A percentile compares a stretch with the other conserved stretches of the same genome.
Evolutionary conservation across 2,888 invertebrate species (phyloP).

Genomic region (Diachrysia chrysitis): DNA sequence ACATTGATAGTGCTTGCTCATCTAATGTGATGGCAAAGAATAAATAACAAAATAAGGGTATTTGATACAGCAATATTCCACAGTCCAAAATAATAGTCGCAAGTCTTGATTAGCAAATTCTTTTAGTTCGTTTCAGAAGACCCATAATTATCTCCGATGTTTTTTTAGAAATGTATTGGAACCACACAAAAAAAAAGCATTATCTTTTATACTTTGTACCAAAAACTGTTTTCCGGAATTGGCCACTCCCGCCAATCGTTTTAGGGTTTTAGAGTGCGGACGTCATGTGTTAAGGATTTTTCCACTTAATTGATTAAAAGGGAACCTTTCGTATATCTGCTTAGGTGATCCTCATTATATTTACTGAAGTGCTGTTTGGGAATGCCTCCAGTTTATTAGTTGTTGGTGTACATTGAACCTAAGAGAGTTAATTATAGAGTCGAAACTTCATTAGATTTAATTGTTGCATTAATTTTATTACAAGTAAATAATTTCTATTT

Average conservation of each 20-base stretch:
- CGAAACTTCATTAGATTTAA: not conserved
- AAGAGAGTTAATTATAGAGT: not conserved
- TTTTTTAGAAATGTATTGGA: too few species aligned
- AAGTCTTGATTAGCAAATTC: too few species aligned
- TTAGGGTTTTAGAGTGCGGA: constrained; percentile 77
- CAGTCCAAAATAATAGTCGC: too few species aligned
- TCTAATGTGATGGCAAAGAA: too few species aligned
- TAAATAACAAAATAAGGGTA: too few species aligned
- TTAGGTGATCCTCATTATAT: constrained; percentile 41
- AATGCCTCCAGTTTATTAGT: constrained; percentile 10
- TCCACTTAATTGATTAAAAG: constrained; percentile 78
- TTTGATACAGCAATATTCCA: too few species aligned
- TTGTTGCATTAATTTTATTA: too few species aligned
- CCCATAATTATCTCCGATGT: too few species aligned
- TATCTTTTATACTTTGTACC: constrained; percentile 55
- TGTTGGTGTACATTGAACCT: constrained; percentile 19
- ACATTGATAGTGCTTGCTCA: too few species aligned
- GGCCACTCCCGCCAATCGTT: constrained; percentile 75
- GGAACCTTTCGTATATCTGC: constrained; percentile 63
- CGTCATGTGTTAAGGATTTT: constrained; percentile 79
- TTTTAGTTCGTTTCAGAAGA: too few species aligned
- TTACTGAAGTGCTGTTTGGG: constrained; percentile 25
- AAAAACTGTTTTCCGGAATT: constrained; percentile 59
- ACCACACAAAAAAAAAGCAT: not conserved
- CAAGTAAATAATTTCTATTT: too few species aligned